Conservation (phyloP, 2,888 invertebrate species). For the Catotricha subobsoleta region DNA sequence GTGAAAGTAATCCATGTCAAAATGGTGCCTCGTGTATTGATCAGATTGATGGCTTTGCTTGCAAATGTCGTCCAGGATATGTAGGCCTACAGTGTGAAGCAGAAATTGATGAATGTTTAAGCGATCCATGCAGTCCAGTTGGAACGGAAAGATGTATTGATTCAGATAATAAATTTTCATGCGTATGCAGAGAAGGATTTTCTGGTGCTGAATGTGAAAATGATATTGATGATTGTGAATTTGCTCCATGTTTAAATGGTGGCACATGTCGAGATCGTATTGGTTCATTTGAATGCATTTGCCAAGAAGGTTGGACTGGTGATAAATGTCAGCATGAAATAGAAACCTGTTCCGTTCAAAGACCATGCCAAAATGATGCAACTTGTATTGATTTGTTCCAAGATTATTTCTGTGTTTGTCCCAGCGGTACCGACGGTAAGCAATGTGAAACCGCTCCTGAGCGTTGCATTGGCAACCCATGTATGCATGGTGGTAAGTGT, state of each 20-base stretch:
- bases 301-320: slow-evolving; percentile 75
- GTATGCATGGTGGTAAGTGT: slow-evolving; percentile 90
- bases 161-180: slow-evolving; percentile 68
- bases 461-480: slow-evolving; percentile 78
- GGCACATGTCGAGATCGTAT: slow-evolving; percentile 75
- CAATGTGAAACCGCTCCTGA: slow-evolving; percentile 94
- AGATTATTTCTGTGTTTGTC: slow-evolving; percentile 42
- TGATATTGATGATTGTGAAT: slow-evolving; percentile 74
- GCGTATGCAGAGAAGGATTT: slow-evolving; percentile 79
- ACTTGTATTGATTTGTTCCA: slow-evolving; percentile 81
- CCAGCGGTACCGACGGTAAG: slow-evolving; percentile 90
- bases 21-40: slow-evolving; percentile 81
- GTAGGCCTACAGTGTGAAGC: slow-evolving; percentile 88
- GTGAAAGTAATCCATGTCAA: slow-evolving; percentile 74
- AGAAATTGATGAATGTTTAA: slow-evolving; percentile 79
- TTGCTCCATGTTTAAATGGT: slow-evolving; percentile 74
- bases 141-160: slow-evolving; percentile 85
- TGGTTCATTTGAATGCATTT: slow-evolving; percentile 64
- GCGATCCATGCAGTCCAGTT: slow-evolving; percentile 74
- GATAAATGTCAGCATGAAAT: slow-evolving; percentile 71
- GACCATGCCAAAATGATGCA: slow-evolving; percentile 86
- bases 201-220: slow-evolving; percentile 67
- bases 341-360: slow-evolving; percentile 58
- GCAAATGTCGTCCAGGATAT: slow-evolving; percentile 85
- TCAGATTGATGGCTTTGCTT: slow-evolving; percentile 74